Evolutionary conservation across 2,113 vertebrate genomes (phyloP), one percentile per base, ranked within the genome.

Genomic region (Dromiciops gliroides): DNA sequence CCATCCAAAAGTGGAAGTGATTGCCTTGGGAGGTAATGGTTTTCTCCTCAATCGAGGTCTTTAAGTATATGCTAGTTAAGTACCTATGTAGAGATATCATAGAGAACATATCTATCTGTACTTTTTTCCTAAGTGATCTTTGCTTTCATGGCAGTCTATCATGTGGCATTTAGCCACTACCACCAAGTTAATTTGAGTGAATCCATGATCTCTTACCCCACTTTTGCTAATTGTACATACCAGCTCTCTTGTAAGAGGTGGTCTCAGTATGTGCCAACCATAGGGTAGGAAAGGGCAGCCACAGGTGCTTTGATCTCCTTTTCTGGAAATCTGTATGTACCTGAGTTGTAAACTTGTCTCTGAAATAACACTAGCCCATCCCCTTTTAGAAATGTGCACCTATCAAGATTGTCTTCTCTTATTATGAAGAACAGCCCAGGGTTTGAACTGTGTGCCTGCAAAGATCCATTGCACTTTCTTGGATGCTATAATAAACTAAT

Each of bases 141-240:
- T 97, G 92, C 94, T 98, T 93, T 96, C 47, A 0, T 97, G 96
- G 92, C 25, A 93, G 23, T 92, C 1, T 12, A 6, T 88, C 37
- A 10, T 37, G 0, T 75, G 14, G 60, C n/a, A 75, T 75, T 75
- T 75, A 75, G 60, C 60, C 60, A n/a, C 4, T 75, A 75, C 12
- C 4, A 75, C 37, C 12, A 75, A 75, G 60, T 75, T 75, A 75
- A 75, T 75, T 75, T n/a, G 3, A n/a, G 37, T 75, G 31, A 75
- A 8, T 7, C n/a, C 67, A 83, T 23, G n/a, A 83, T 23, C 67
- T 44, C 19, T 44, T 19, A 44, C 44, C 44, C n/a, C 19, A 1
- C n/a, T 19, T 44, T 83, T 44, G 16, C 6, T 83, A 83, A 23
- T 83, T 44, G 7, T 8, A 44, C 19, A 2, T 44, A 2, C 16